These are phyloP conservation scores for Gobio gobio DNA, from an alignment of 2,113 vertebrate species.

Conservation along the genomic window DNA sequence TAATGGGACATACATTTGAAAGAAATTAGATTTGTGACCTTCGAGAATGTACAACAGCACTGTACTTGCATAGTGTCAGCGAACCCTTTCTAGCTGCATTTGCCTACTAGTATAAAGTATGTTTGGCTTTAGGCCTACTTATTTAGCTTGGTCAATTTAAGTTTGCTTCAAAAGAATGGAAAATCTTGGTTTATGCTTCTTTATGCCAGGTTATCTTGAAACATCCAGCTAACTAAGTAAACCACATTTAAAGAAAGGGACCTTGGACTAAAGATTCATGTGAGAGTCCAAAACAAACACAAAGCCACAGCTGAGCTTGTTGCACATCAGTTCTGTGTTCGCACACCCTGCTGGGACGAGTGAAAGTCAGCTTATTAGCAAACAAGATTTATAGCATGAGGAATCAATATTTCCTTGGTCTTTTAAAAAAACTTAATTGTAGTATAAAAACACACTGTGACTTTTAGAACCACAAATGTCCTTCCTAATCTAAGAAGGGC, in stretches of 20 bases:
- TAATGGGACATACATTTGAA: background rate
- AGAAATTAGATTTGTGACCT: background rate
- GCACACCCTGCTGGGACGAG: background rate
- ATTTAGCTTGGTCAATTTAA: background rate
- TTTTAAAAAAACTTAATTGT: background rate
- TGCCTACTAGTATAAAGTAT: background rate
- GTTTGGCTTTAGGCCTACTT: background rate
- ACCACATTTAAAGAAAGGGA: conserved; percentile 3
- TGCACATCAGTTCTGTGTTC: background rate
- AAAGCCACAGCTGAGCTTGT: conserved; percentile 5
- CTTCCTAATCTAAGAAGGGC: background rate
- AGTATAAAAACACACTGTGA: background rate
- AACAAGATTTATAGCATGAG: background rate
- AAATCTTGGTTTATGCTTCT: background rate
- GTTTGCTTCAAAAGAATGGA: conserved; percentile 1
- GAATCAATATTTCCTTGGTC: background rate
- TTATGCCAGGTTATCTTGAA: conserved; percentile 19
- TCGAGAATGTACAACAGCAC: too few species aligned
- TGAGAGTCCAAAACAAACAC: conserved; percentile 10
- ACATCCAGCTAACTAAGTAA: background rate
- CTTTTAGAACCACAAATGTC: background rate
- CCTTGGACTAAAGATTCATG: conserved; percentile 1
- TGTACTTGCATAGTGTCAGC: background rate
- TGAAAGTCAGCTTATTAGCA: background rate
- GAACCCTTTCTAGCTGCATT: background rate